Evolutionary conservation across 2,113 vertebrate genomes (phyloP), one percentile per base, ranked within the genome.

Genomic region (Sapajus apella): DNA sequence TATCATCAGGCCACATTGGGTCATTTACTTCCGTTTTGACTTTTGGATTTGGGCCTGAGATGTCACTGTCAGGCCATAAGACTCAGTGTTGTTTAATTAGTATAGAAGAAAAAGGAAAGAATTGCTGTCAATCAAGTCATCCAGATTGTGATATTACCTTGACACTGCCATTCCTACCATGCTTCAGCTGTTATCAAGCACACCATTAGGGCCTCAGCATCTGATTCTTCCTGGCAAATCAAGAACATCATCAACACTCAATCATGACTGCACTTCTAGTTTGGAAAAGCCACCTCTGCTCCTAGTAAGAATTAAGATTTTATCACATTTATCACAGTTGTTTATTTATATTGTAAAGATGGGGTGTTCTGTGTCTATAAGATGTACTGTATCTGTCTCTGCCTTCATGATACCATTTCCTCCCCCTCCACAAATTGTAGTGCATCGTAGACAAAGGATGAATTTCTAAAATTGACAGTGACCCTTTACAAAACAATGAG

Each of bases 61-160:
- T 97, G 98, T 91, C 96, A 96, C 16, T 97, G 97, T 98, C 97
- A 98, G 97, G 90, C 90, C 96, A 84, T 98, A 97, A 97, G 95
- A 97, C 90, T 97, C 97, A 98, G 97, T 98, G 96, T 98, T 98
- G 97, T 98, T 98, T 98, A 98, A 99, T 99, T 98, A 98, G 95
- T 56, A 82, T 35, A 4, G 30, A 70, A 30, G 45, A 21, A 25
- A 43, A 56, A 96, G 98, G 98, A 97, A 94, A 95, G 61, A 98
- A 98, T 97, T 97, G 97, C 97, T 98, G 97, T 98, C 98, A 98
- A 98, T 97, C 96, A 98, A 97, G 95, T 14, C 8, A 91, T 94
- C 87, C 90, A 80, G 27, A 47, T 95, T 37, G 90, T 79, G 75
- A 92, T 96, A 94, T 92, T 79, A 81, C 66, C 90, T 95, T 91